Conservation (phyloP, 1,140 invertebrate species). For the Sinonovacula constricta region DNA sequence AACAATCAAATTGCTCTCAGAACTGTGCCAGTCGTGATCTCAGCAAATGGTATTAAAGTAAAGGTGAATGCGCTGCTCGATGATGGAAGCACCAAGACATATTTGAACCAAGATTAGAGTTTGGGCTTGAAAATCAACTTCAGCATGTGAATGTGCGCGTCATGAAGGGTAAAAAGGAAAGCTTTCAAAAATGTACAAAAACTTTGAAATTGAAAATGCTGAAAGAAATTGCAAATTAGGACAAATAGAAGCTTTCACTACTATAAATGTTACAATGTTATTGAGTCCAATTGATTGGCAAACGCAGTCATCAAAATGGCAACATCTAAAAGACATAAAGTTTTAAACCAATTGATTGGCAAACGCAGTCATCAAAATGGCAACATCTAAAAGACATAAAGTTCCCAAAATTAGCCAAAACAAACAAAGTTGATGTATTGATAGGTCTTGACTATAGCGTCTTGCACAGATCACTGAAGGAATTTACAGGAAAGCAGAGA, state of each 20-base stretch:
- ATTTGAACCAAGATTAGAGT: neutral
- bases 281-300: conserved; percentile 11
- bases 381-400: conserved; percentile 14
- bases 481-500: neutral
- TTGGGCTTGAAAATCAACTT: neutral
- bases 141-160: conserved; percentile 1
- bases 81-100: conserved; percentile 4
- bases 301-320: neutral
- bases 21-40: conserved; percentile 6
- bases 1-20: neutral
- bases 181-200: neutral
- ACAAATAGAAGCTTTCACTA: neutral
- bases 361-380: neutral
- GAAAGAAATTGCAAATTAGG: neutral
- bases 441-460: conserved; percentile 1
- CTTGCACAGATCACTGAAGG: neutral
- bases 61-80: conserved; percentile 7
- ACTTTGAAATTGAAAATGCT: neutral
- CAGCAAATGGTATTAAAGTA: neutral
- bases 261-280: too few relatives aligned
- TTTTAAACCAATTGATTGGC: conserved; percentile 16
- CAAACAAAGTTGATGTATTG: conserved; percentile 10
- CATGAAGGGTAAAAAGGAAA: neutral
- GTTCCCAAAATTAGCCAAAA: neutral
- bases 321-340: conserved; percentile 7